A percentile compares a stretch with the other conserved stretches of the same genome.
phyloP scores from a whole-genome alignment of 2,113 vertebrate genomes.

The Zosterops japonicus region DNA sequence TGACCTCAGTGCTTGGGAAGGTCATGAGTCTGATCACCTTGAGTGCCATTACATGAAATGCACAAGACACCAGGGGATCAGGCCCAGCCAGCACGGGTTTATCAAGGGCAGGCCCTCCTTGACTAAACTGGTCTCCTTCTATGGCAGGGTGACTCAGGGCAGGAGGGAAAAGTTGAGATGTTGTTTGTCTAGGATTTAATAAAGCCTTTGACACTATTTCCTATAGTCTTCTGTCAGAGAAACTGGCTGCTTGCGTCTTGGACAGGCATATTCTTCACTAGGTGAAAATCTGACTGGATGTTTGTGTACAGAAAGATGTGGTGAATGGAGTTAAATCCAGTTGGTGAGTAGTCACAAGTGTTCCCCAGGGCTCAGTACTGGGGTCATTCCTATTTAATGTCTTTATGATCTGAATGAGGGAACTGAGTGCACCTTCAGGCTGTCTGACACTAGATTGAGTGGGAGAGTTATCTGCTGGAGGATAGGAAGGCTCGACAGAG shows the following conservation, averaged over 20 bases:
- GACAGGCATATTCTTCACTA: background rate
- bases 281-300: background rate
- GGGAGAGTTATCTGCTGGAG: background rate
- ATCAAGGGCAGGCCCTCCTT: background rate
- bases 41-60: no score
- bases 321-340: background rate
- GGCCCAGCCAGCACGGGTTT: fast-evolving
- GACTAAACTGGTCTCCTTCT: background rate
- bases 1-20: background rate
- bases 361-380: background rate
- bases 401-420: background rate
- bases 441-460: background rate
- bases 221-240: background rate
- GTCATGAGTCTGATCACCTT: background rate
- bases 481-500: background rate
- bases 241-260: background rate
- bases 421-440: background rate
- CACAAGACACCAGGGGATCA: background rate
- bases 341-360: background rate
- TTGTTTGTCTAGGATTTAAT: background rate
- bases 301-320: background rate
- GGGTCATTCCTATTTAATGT: background rate
- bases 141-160: background rate
- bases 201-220: background rate
- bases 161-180: background rate